phyloP scores from a whole-genome alignment of 2,113 vertebrate genomes.

The Ophiodon elongatus region DNA sequence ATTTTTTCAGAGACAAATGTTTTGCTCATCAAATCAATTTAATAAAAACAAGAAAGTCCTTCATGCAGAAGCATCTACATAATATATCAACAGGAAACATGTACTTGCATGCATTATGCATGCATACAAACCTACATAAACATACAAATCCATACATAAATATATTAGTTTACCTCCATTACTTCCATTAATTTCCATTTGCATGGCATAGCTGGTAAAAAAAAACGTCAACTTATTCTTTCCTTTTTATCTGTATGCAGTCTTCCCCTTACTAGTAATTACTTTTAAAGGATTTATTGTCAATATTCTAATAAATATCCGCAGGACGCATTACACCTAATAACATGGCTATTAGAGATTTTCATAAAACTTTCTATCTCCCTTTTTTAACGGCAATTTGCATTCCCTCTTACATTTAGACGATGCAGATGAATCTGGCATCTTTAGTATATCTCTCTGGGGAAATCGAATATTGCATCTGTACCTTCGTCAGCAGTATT shows the following conservation, averaged over 20 bases:
- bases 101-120: background rate
- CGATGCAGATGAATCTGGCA: background rate
- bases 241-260: no score
- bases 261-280: background rate
- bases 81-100: background rate
- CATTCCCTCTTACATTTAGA: background rate
- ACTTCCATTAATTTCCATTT: no score
- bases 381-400: background rate
- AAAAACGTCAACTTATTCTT: no score
- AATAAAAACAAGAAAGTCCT: background rate
- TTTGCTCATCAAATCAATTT: background rate
- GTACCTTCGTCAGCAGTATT: background rate
- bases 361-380: background rate
- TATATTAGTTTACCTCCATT: background rate
- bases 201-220: no score
- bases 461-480: background rate
- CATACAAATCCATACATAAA: background rate
- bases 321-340: background rate
- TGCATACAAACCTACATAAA: background rate
- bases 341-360: background rate
- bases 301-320: background rate
- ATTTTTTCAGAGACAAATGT: background rate
- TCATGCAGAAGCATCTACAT: no score
- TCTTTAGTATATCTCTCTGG: background rate
- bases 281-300: background rate